Base-by-base conservation (phyloP, 1,140 invertebrate species). In the Solen grandis region DNA sequence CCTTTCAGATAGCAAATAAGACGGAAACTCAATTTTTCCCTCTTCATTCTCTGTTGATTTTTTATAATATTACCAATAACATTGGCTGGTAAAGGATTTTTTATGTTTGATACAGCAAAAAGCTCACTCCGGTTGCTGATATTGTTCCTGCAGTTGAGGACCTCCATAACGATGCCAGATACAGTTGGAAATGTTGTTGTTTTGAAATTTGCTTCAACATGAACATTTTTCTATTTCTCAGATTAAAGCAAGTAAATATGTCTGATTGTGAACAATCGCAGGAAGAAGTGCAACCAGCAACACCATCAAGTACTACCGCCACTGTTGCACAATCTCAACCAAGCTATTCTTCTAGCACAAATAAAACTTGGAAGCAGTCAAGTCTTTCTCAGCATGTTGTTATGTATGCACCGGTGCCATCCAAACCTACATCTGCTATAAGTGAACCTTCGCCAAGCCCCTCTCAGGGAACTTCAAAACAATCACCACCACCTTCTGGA, bases 71-170 rank as follows among this genome's bases (percentile, higher is more conserved):
- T 65, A 16, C 10, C 35, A 3, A n/a, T 13, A 10, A 59, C 8
- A 10, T 25, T 65, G 62, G 36, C 31, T 35, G 4, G 8, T 36
- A 5, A 36, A 65, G 33, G 25, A 65, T 65, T 65, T 65, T 41
- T 41, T 65, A 41, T 65, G 33, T 65, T 65, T 65, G 36, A 65
- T 36, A 4, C 33, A 65, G 35, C 31, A 38, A 65, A 65, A 65
- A 65, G 62, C 33, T 65, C 62, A 65, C 62, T 65, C 33, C 62
- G 33, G 62, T 65, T 65, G 62, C 62, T 65, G 62, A 65, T 41
- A 10, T 36, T 65, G 31, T 65, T 65, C 19, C 62, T 65, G 25
- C 62, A 65, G 59, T 62, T 62, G 19, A 62, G 59, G 31, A 62
- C 59, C 25, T 62, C 59, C 25, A 62, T 31, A 62, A 62, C 25